phyloP scores from a whole-genome alignment of 2,797 vertebrate species.

The Acanthurus tractus region DNA sequence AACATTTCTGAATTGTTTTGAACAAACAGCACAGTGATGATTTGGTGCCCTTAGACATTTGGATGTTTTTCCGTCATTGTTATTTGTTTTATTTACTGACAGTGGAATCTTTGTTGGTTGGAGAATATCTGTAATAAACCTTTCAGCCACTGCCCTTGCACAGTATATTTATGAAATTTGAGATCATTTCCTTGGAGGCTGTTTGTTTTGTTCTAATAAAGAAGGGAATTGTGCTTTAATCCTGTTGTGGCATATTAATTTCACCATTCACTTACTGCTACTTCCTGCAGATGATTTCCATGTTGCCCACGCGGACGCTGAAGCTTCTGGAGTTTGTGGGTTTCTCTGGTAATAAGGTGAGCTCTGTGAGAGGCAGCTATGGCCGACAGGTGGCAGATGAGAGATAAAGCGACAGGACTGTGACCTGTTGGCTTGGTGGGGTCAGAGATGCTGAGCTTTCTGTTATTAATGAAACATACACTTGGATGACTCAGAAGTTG shows the following conservation, averaged over 20 bases:
- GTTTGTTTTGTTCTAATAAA: not conserved
- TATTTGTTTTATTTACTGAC: not conserved
- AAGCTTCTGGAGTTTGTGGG: conserved; percentile 96
- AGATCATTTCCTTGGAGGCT: not conserved
- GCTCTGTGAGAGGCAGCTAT: conserved; percentile 23
- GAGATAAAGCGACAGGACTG: not conserved
- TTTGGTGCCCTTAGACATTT: not conserved
- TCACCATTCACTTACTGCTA: conserved; percentile 5
- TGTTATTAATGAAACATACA: conserved; percentile 1
- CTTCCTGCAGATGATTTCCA: conserved; percentile 91
- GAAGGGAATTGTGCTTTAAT: not conserved
- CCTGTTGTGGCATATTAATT: not conserved
- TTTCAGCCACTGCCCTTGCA: not conserved
- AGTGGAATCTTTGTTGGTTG: not conserved
- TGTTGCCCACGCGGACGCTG: conserved; percentile 94
- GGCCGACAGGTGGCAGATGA: not conserved
- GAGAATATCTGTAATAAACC: not conserved
- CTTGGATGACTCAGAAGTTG: not conserved
- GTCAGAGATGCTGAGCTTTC: not conserved
- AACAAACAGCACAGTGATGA: not conserved
- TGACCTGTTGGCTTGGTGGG: not conserved
- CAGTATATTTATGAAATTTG: not conserved
- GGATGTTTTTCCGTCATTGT: not conserved
- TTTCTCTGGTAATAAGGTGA: conserved; percentile 98
- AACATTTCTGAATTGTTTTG: too few relatives aligned